phyloP scores from a whole-genome alignment of 2,888 invertebrate species.

The Callyntrura guangdongensis region DNA sequence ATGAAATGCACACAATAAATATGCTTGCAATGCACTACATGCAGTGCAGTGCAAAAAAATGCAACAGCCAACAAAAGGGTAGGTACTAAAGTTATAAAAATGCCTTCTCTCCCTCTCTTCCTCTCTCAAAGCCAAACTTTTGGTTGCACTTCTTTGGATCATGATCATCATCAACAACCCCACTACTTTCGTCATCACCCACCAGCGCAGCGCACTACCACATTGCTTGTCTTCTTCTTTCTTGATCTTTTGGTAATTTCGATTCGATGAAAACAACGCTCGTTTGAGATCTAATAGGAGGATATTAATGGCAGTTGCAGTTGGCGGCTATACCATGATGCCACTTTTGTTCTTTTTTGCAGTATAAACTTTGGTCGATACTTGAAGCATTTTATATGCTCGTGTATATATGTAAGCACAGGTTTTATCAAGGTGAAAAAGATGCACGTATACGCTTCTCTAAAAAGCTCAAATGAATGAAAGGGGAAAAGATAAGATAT shows the following conservation, averaged over 20 bases:
- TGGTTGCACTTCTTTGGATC: constrained; percentile 26
- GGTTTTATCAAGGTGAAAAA: neutral
- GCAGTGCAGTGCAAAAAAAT: constrained; percentile 4
- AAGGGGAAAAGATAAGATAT: neutral
- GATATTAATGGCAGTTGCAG: constrained; percentile 28
- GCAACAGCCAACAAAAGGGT: neutral
- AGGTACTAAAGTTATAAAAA: neutral
- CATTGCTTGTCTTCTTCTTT: neutral
- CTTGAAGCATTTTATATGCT: too few relatives aligned
- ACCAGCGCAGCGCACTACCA: too few relatives aligned
- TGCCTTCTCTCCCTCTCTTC: neutral
- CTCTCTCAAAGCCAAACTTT: neutral
- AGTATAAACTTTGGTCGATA: neutral
- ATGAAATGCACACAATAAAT: constrained; percentile 35
- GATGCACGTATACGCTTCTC: neutral
- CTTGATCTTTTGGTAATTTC: neutral
- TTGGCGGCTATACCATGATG: constrained; percentile 45
- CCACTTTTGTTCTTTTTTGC: constrained; percentile 40
- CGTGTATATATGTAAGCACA: neutral
- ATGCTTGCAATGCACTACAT: neutral
- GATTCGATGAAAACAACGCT: constrained; percentile 15
- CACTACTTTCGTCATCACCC: neutral
- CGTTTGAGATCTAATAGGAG: neutral
- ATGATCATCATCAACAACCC: neutral
- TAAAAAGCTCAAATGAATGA: constrained; percentile 2